Evolutionary conservation across 2,113 vertebrate genomes (phyloP).

Genomic region (Paraplagusia blochii): DNA sequence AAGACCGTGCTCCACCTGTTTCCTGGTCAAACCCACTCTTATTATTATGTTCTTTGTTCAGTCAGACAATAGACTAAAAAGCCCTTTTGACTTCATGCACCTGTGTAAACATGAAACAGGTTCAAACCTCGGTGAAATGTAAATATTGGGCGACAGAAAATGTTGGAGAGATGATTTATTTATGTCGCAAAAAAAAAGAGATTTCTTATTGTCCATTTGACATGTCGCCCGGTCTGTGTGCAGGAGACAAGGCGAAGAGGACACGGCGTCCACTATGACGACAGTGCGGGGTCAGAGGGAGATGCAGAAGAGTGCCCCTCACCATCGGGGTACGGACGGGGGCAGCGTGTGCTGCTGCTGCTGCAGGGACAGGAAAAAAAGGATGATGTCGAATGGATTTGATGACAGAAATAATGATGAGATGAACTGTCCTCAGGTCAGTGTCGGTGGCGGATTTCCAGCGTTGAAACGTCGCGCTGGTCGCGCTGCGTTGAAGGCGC

Average conservation of each 20-base stretch:
- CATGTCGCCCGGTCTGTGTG: background rate
- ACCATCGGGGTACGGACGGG: background rate
- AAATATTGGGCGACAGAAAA: no score
- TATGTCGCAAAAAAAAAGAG: no score
- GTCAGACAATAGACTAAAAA: no score
- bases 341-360: conserved; percentile 1
- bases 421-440: background rate
- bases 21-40: no score
- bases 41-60: no score
- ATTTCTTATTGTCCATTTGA: background rate
- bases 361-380: conserved; percentile 4
- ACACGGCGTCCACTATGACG: background rate
- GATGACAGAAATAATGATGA: background rate
- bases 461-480: conserved; percentile 28
- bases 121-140: no score
- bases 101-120: no score
- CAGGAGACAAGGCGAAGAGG: background rate
- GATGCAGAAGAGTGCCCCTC: background rate
- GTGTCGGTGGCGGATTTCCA: background rate
- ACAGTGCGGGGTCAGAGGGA: background rate
- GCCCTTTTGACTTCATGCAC: no score
- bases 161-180: no score
- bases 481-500: conserved; percentile 53
- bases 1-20: no score
- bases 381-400: background rate